These are phyloP conservation scores for Thalassophryne amazonica DNA, from an alignment of 2,797 vertebrate genomes.

Conservation along the genomic window DNA sequence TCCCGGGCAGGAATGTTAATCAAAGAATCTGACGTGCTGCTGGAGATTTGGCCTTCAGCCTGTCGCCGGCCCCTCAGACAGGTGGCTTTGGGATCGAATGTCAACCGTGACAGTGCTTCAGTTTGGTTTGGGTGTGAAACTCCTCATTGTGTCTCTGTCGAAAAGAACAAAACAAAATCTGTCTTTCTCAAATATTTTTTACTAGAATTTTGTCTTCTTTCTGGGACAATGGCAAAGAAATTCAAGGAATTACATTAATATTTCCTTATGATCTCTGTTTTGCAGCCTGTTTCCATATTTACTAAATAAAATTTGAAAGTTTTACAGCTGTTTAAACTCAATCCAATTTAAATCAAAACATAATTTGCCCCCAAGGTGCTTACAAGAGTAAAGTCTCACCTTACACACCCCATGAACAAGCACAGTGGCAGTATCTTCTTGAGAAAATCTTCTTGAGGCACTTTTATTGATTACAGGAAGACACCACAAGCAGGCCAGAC, in stretches of 20 bases:
- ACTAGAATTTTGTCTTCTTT: background rate
- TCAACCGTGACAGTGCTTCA: background rate
- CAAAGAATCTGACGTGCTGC: conserved; percentile 66
- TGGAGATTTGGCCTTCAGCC: conserved; percentile 54
- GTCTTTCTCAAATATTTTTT: background rate
- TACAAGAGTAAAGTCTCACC: no score
- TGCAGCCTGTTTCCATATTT: background rate
- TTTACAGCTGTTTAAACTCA: no score
- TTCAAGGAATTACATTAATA: background rate
- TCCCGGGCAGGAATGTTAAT: conserved; percentile 72
- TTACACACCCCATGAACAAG: no score
- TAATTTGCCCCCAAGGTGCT: no score
- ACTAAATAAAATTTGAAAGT: background rate
- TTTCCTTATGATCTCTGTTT: background rate
- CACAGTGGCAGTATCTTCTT: no score
- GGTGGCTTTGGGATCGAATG: conserved; percentile 68
- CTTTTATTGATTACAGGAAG: no score
- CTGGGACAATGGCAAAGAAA: background rate
- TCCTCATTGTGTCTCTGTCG: no score
- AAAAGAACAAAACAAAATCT: background rate
- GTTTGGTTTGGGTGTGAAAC: no score
- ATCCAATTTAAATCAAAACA: no score
- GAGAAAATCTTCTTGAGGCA: no score
- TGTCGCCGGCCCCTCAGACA: conserved; percentile 60
- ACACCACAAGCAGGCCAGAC: no score